Conservation (phyloP, 1,140 invertebrate genomes). For the Drosophila guanche region DNA sequence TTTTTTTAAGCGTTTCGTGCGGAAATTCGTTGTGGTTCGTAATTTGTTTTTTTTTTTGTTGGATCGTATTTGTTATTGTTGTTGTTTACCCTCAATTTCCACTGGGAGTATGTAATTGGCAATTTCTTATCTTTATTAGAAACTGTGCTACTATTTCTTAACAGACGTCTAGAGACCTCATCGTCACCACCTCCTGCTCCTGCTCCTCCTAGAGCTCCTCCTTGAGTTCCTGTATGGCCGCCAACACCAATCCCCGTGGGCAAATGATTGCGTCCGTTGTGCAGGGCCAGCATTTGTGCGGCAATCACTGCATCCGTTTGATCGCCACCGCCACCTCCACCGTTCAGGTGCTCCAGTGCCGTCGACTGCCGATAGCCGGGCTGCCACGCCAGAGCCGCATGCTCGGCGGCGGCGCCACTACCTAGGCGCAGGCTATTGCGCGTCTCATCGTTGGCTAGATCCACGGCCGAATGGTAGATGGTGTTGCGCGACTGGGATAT, state of each 20-base stretch:
- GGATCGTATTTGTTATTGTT: conserved; percentile 34
- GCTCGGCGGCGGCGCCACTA: conserved; percentile 23
- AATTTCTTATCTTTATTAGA: conserved; percentile 83
- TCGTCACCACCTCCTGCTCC: conserved; percentile 55
- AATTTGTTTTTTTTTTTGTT: conserved; percentile 27
- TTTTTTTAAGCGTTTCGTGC: conserved; percentile 7
- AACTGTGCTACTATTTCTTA: conserved; percentile 82
- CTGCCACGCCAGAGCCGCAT: conserved; percentile 58
- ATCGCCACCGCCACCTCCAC: conserved; percentile 27
- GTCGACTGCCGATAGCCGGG: conserved; percentile 76
- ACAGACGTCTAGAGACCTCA: conserved; percentile 83
- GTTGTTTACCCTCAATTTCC: conserved; percentile 83
- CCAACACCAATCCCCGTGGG: conserved; percentile 60
- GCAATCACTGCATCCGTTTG: conserved; percentile 71
- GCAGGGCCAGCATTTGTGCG: conserved; percentile 67
- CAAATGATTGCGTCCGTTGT: conserved; percentile 71
- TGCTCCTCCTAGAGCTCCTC: conserved; percentile 5
- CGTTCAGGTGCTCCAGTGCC: conserved; percentile 72
- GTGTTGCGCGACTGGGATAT: conserved; percentile 81
- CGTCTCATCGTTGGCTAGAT: conserved; percentile 69
- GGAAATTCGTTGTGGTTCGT: conserved; percentile 30
- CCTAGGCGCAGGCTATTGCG: conserved; percentile 56
- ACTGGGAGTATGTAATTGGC: conserved; percentile 84
- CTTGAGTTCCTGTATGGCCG: conserved; percentile 1
- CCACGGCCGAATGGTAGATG: conserved; percentile 81